Percentiles rank a stretch among this genome's conserved stretches.
phyloP scores from a whole-genome alignment of 2,113 vertebrate genomes.

The Carlito syrichta region DNA sequence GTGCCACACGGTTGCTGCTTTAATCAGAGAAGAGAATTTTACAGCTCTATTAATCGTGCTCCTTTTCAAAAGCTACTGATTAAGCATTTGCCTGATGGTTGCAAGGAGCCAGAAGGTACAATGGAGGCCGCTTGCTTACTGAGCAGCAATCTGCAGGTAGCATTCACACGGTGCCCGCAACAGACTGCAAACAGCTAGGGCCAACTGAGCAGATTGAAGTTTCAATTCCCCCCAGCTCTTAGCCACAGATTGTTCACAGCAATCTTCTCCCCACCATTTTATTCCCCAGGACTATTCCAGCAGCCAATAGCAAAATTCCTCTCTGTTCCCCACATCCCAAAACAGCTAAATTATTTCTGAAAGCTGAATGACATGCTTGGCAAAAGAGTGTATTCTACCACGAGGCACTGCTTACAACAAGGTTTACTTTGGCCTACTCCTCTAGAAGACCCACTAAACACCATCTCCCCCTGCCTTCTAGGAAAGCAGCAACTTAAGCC shows the following conservation, averaged over 20 bases:
- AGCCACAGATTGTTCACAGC: conserved; percentile 46
- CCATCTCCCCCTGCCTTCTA: conserved; percentile 36
- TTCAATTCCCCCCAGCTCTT: neutral
- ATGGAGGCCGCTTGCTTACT: neutral
- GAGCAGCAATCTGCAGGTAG: conserved; percentile 58
- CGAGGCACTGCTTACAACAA: neutral
- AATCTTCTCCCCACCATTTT: conserved; percentile 47
- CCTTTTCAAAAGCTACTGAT: conserved; percentile 73
- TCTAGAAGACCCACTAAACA: conserved; percentile 33
- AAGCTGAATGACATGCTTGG: conserved; percentile 66
- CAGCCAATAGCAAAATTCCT: conserved; percentile 51
- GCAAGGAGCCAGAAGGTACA: conserved; percentile 61
- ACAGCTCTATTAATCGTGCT: conserved; percentile 66
- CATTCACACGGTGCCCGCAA: conserved; percentile 56
- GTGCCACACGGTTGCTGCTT: conserved; percentile 57
- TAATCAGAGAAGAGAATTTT: conserved; percentile 71
- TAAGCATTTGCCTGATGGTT: conserved; percentile 68
- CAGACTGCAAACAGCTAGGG: conserved; percentile 66
- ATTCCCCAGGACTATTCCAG: conserved; percentile 61
- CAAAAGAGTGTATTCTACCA: conserved; percentile 8
- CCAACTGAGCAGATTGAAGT: conserved; percentile 61
- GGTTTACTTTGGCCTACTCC: conserved; percentile 60
- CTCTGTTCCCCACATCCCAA: neutral
- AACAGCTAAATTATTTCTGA: conserved; percentile 61
- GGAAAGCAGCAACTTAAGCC: conserved; percentile 41